Percentiles rank a stretch among this genome's conserved stretches.
Evolutionary conservation across 2,888 invertebrate genomes (phyloP).

Genomic region (Cheilosia urbana): DNA sequence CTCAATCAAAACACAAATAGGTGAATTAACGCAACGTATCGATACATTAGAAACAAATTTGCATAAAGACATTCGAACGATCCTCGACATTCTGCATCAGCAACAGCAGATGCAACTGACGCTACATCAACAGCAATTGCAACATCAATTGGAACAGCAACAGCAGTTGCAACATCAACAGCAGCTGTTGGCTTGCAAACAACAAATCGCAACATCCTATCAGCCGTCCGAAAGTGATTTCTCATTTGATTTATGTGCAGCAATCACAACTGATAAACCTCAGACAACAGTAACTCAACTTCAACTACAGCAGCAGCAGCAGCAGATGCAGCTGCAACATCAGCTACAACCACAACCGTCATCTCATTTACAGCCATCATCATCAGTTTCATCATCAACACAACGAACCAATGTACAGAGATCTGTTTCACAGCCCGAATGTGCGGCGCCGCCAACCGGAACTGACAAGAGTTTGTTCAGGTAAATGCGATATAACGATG

Average conservation of each 20-base stretch:
- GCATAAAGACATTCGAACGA: constrained; percentile 79
- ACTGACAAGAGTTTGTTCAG: constrained; percentile 79
- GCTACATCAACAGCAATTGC: constrained; percentile 77
- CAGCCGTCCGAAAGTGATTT: constrained; percentile 81
- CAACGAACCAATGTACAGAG: constrained; percentile 79
- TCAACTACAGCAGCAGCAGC: constrained; percentile 73
- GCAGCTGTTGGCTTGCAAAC: constrained; percentile 76
- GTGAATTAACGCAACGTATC: constrained; percentile 78
- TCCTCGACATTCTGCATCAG: constrained; percentile 79
- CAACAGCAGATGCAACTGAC: constrained; percentile 78
- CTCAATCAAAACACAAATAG: constrained; percentile 78
- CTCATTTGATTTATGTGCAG: constrained; percentile 78
- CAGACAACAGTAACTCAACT: constrained; percentile 65
- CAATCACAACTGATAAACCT: constrained; percentile 74
- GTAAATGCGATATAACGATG: constrained; percentile 57
- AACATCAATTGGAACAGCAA: constrained; percentile 77
- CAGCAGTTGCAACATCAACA: constrained; percentile 77
- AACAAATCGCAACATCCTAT: constrained; percentile 78
- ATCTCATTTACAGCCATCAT: constrained; percentile 68
- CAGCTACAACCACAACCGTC: constrained; percentile 55
- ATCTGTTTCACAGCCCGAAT: constrained; percentile 79
- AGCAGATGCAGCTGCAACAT: constrained; percentile 60
- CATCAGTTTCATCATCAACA: constrained; percentile 62
- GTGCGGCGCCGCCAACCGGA: constrained; percentile 75
- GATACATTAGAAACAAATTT: constrained; percentile 78